A percentile compares a stretch with the other conserved stretches of the same genome.
Evolutionary conservation across 2,113 vertebrate species (phyloP).

Genomic region (Micronycteris hirsuta): DNA sequence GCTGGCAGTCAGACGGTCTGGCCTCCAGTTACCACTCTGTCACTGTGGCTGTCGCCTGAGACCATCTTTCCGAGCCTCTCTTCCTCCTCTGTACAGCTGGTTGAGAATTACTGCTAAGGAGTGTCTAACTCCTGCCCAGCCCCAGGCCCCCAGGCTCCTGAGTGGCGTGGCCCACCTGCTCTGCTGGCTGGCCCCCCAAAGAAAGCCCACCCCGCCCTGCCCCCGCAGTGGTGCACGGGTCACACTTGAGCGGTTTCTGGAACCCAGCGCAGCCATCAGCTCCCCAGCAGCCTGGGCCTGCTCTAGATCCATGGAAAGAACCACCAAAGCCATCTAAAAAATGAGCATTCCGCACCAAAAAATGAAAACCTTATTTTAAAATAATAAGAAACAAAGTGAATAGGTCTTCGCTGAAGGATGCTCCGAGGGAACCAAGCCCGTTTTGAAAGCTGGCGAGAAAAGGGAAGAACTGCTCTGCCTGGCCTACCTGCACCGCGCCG

Average conservation of each 20-base stretch:
- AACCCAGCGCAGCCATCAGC: neutral
- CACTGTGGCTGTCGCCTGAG: neutral
- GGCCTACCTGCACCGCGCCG: neutral
- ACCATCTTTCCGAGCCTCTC: neutral
- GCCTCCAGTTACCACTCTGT: neutral
- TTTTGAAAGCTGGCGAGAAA: neutral
- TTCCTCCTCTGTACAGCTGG: neutral
- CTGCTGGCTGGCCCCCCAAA: neutral
- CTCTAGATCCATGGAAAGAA: neutral
- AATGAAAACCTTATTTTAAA: neutral
- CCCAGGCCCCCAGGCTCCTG: fast-evolving
- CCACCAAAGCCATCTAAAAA: neutral
- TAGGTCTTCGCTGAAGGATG: neutral
- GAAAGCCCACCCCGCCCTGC: neutral
- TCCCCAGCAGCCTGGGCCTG: neutral
- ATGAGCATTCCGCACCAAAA: neutral
- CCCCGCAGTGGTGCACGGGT: neutral
- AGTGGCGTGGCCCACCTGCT: neutral
- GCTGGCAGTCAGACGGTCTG: fast-evolving
- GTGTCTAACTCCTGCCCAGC: neutral
- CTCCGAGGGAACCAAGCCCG: neutral
- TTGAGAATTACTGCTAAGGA: neutral
- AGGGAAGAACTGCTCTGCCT: neutral
- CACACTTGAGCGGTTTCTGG: neutral
- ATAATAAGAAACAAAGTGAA: neutral